Conservation (phyloP, 2,797 vertebrate species). For the Crocodylus rhombifer region DNA sequence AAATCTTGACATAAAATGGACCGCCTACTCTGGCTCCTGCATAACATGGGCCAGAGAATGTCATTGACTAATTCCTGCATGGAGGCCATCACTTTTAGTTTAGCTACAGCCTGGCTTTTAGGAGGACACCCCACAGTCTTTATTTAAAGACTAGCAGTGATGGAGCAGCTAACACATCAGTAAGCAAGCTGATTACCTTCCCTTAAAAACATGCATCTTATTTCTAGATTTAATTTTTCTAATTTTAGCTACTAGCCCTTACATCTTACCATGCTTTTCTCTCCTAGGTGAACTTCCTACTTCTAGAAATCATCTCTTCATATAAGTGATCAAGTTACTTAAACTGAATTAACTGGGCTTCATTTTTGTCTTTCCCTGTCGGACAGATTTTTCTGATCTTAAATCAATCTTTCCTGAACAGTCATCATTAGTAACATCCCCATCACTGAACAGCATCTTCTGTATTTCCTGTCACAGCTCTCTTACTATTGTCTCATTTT, state of each 20-base stretch:
- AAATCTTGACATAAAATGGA: not conserved
- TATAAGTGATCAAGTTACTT: not conserved
- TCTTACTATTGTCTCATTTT: not conserved
- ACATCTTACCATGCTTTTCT: not conserved
- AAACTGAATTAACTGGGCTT: no score
- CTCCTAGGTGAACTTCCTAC: not conserved
- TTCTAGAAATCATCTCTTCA: not conserved
- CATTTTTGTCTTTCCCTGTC: not conserved
- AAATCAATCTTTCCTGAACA: not conserved
- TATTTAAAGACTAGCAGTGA: not conserved
- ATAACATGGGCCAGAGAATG: not conserved
- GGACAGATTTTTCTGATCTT: not conserved
- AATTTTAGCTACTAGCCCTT: not conserved
- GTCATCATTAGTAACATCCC: not conserved
- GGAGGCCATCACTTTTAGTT: not conserved
- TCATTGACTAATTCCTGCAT: not conserved
- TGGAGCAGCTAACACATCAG: not conserved
- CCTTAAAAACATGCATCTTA: not conserved
- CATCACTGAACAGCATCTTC: not conserved
- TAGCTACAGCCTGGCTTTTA: not conserved
- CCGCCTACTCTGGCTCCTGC: not conserved
- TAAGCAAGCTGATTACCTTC: not conserved
- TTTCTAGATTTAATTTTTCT: not conserved
- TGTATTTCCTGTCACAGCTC: not conserved
- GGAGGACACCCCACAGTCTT: not conserved